Evolutionary conservation across 2,113 vertebrate genomes (phyloP).

Genomic region (Chionis minor): DNA sequence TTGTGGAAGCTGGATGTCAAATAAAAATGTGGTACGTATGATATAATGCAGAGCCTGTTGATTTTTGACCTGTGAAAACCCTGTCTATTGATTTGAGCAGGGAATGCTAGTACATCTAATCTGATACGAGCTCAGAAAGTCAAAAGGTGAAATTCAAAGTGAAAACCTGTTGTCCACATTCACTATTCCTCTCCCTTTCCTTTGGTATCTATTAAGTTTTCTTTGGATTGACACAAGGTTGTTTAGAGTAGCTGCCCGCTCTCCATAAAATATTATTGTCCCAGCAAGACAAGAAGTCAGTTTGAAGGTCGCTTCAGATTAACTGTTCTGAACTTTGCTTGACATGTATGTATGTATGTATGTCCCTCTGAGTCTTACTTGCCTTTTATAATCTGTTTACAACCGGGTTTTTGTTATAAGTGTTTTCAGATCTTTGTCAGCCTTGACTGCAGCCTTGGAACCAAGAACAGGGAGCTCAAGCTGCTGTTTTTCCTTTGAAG

Average conservation of each 20-base stretch:
- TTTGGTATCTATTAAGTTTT: not conserved
- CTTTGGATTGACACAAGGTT: not conserved
- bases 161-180: not conserved
- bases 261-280: not conserved
- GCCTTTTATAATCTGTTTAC: not conserved
- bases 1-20: not conserved
- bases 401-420: not conserved
- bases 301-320: conserved; percentile 4
- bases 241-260: not conserved
- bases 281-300: not conserved
- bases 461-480: not conserved
- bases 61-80: not conserved
- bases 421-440: not conserved
- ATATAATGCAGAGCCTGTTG: not conserved
- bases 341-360: no score
- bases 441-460: not conserved
- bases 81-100: not conserved
- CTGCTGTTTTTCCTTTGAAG: not conserved
- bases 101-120: not conserved
- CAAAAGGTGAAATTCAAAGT: not conserved
- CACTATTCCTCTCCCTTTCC: not conserved
- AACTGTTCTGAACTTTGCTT: not conserved
- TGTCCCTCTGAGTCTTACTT: not conserved
- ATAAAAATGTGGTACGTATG: not conserved
- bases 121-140: not conserved